phyloP scores from a whole-genome alignment of 2,113 vertebrate species.

The Jaculus jaculus region DNA sequence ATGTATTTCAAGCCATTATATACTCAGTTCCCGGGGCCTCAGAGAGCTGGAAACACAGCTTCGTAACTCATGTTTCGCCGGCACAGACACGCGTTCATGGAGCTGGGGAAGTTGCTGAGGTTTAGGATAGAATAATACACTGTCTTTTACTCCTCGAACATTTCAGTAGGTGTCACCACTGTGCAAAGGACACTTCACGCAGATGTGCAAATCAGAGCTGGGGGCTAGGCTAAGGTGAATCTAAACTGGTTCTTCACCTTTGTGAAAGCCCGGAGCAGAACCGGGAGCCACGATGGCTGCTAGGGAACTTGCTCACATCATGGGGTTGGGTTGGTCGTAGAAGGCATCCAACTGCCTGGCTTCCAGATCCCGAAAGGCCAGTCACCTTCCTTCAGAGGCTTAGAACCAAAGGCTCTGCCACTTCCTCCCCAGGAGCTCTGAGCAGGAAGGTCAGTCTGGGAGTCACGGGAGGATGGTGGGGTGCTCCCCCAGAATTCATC shows the following conservation, averaged over 20 bases:
- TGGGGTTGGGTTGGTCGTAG: fast-evolving
- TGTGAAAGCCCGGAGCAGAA: neutral
- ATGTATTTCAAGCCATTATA: too few species aligned
- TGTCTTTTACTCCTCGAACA: neutral
- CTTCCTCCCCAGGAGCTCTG: neutral
- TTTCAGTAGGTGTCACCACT: neutral
- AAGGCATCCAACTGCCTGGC: neutral
- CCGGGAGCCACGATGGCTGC: neutral
- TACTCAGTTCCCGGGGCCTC: too few species aligned
- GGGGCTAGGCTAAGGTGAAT: neutral
- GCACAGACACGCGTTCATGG: too few species aligned
- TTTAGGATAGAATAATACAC: neutral
- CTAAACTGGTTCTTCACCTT: neutral
- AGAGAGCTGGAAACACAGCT: too few species aligned
- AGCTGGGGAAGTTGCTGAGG: too few species aligned
- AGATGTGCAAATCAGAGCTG: neutral
- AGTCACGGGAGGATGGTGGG: neutral
- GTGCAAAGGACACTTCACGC: neutral
- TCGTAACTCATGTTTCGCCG: too few species aligned
- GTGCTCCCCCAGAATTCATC: neutral
- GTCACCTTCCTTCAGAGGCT: neutral
- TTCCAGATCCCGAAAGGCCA: neutral
- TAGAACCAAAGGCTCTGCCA: neutral
- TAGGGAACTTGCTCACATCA: fast-evolving
- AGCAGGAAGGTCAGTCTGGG: neutral